Percentiles rank a stretch among this genome's conserved stretches.
These are phyloP conservation scores for Lucifuga dentata DNA, from an alignment of 2,113 vertebrate species.

Conservation along the genomic window DNA sequence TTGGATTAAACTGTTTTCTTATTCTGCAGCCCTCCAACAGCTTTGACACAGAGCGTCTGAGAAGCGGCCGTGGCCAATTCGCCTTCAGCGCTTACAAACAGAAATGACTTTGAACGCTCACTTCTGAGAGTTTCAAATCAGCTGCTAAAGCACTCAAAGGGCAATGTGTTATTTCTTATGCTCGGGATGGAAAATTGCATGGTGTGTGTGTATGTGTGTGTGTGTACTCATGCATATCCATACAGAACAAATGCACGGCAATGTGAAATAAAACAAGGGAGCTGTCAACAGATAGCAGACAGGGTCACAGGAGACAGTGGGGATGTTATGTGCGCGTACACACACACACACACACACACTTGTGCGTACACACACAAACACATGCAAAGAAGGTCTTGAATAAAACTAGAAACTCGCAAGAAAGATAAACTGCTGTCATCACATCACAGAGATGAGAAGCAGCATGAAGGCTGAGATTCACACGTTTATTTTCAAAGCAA, in stretches of 20 bases:
- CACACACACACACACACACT: background rate
- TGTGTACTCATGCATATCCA: conserved; percentile 52
- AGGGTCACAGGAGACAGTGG: conserved; percentile 54
- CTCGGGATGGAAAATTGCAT: conserved; percentile 21
- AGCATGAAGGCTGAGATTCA: conserved; percentile 21
- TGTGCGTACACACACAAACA: conserved; percentile 7
- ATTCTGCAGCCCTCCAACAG: conserved; percentile 44
- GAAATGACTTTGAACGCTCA: conserved; percentile 61
- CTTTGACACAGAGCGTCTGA: conserved; percentile 48
- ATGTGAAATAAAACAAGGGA: conserved; percentile 64
- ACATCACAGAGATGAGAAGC: conserved; percentile 12
- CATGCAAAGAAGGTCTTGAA: conserved; percentile 24
- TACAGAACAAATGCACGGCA: conserved; percentile 52
- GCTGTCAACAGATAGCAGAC: conserved; percentile 57
- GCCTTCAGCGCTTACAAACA: conserved; percentile 61
- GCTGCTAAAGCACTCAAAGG: conserved; percentile 40
- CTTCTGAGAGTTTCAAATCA: conserved; percentile 60
- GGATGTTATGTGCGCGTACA: conserved; percentile 6
- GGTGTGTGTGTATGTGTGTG: conserved; percentile 12
- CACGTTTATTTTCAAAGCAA: conserved; percentile 37
- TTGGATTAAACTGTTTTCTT: conserved; percentile 70
- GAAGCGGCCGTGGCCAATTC: conserved; percentile 49
- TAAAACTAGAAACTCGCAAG: conserved; percentile 36
- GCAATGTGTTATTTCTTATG: conserved; percentile 46
- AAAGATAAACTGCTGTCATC: conserved; percentile 41